Evolutionary conservation across 2,113 vertebrate species (phyloP).

Genomic region (Vombatus ursinus): DNA sequence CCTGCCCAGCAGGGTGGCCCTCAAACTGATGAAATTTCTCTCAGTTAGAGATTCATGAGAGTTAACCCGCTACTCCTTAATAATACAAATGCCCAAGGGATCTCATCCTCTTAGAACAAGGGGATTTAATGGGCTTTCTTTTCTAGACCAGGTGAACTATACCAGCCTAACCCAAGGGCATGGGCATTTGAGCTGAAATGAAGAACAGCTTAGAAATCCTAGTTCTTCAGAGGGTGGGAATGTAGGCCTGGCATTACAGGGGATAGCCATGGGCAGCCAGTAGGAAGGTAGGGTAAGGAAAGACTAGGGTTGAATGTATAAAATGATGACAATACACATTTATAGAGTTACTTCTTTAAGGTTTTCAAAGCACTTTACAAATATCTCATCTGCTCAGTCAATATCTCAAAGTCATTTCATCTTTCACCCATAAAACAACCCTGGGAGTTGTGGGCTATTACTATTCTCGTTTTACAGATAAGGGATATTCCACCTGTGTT

Average conservation of each 20-base stretch:
- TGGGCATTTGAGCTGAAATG: not conserved
- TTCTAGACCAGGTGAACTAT: not conserved
- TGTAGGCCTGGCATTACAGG: not conserved
- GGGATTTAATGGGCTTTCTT: not conserved
- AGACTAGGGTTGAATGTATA: not conserved
- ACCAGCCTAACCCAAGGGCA: not conserved
- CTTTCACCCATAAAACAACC: not conserved
- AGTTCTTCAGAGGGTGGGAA: not conserved
- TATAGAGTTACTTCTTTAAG: not conserved
- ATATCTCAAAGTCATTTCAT: not conserved
- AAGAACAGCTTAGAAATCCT: not conserved
- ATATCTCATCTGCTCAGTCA: not conserved
- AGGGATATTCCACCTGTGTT: not conserved
- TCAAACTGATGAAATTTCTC: not conserved
- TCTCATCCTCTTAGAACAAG: not conserved
- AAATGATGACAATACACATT: not conserved
- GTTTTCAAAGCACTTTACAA: no score
- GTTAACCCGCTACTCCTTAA: not conserved
- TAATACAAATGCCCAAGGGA: not conserved
- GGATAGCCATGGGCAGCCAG: not conserved
- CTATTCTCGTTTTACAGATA: not conserved
- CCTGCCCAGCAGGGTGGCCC: not conserved
- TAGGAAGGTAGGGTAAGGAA: not conserved
- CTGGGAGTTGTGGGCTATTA: not conserved
- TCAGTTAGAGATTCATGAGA: not conserved